Base-by-base conservation (phyloP, 2,113 vertebrate species). In the Catharus minimus region DNA sequence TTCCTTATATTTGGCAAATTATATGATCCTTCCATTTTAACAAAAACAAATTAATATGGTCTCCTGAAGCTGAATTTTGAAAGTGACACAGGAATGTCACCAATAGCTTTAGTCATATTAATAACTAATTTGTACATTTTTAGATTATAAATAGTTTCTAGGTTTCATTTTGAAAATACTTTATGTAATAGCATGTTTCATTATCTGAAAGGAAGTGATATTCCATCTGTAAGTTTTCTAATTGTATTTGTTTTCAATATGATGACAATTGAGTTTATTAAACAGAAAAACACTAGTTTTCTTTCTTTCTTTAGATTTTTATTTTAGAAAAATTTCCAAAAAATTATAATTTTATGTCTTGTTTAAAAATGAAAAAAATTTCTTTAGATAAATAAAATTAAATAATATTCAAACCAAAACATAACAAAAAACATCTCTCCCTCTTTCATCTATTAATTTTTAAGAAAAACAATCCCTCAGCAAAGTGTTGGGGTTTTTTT, bases 381-480 rank as follows among this genome's bases (percentile, higher is more conserved):
- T 9, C 6, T 55, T 57, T 44, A 24, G 13, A 30, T 46, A 44
- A 73, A 74, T 44, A 49, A 50, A 71, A 60, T 30, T 0, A 66
- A 57, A 50, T 43, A 38, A 41, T 28, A 62, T 50, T 49, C 24
- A 41, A 86, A 30, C 10, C 2, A 47, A 67, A 72, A 4, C 2
- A 60, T 53, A 62, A 22, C 1, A 49, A 73, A 69, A 71, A 7
- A 0, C 0, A n/a, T 69, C 2, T 43, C 3, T 3, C 0, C 74
- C 13, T 62, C 10, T 61, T 49, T 27, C 4, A 0, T 46, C 33
- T 44, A 7, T 4, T 57, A 21, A 36, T 22, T 27, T 73, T 50
- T 38, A 28, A 44, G 9, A 10, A 16, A 36, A 24, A 38, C 4
- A 33, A 1, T 12, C 1, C 12, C 7, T 16, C 13, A 68, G 39